These are phyloP conservation scores for Phyllotreta striolata DNA, from an alignment of 2,888 invertebrate species.

Conservation along the genomic window DNA sequence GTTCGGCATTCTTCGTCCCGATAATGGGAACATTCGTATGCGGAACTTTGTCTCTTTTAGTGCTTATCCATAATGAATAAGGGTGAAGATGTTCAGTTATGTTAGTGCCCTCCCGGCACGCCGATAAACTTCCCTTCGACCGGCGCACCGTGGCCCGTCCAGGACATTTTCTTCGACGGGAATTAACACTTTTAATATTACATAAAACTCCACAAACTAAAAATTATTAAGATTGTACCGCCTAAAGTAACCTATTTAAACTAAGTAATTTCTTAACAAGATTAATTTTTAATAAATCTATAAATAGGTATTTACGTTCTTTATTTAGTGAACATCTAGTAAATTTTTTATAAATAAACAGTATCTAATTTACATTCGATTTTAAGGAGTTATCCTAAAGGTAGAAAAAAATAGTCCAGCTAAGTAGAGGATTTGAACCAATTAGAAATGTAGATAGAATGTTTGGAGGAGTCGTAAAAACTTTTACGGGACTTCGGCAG, in stretches of 20 bases:
- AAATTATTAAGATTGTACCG: too few species aligned
- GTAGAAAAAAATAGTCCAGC: slow-evolving; percentile 3
- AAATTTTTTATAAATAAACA: too few species aligned
- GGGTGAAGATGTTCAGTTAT: slow-evolving; percentile 27
- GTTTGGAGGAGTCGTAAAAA: slow-evolving; percentile 25
- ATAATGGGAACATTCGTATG: slow-evolving; percentile 23
- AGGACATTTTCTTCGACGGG: too few species aligned
- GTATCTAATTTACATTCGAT: too few species aligned
- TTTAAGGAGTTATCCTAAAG: too few species aligned
- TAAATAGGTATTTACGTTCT: too few species aligned
- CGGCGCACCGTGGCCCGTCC: slow-evolving; percentile 6
- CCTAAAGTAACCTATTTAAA: too few species aligned
- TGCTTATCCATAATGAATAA: slow-evolving; percentile 27
- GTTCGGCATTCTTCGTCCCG: neutral
- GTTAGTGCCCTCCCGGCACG: slow-evolving; percentile 19
- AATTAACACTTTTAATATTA: too few species aligned
- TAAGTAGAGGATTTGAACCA: neutral
- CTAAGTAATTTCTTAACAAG: too few species aligned
- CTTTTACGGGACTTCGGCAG: slow-evolving; percentile 26
- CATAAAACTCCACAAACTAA: too few species aligned
- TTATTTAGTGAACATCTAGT: too few species aligned
- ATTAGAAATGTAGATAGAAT: slow-evolving; percentile 9
- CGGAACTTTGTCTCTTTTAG: slow-evolving; percentile 23
- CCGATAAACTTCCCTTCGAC: slow-evolving; percentile 27
- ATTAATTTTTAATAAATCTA: neutral